Evolutionary conservation across 2,797 vertebrate species (phyloP).

Genomic region (Thalassophryne amazonica): DNA sequence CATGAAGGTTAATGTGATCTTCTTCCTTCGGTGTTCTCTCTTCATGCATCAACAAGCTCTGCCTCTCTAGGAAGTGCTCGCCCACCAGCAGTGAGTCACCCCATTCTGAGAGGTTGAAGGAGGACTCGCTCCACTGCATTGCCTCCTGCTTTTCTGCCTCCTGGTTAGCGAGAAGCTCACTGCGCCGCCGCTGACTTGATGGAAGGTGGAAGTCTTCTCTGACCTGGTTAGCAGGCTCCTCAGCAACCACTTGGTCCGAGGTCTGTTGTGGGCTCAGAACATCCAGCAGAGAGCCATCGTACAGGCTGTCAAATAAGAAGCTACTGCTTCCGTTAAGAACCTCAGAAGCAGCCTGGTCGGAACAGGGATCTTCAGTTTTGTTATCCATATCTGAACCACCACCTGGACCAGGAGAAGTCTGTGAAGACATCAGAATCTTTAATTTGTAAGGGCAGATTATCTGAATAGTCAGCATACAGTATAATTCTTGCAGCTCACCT

Average conservation of each 20-base stretch:
- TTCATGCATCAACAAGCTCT: conserved; percentile 28
- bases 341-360: conserved; percentile 27
- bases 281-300: conserved; percentile 74
- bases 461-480: background rate
- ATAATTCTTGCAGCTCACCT: conserved; percentile 59
- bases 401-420: conserved; percentile 39
- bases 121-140: conserved; percentile 75
- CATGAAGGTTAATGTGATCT: background rate
- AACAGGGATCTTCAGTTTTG: background rate
- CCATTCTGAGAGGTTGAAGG: conserved; percentile 83
- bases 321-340: conserved; percentile 87
- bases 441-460: background rate
- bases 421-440: conserved; percentile 8
- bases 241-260: conserved; percentile 26
- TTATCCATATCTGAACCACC: conserved; percentile 5
- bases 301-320: conserved; percentile 92
- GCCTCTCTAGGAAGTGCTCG: conserved; percentile 75
- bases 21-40: conserved; percentile 19
- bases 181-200: conserved; percentile 40
- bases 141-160: conserved; percentile 70
- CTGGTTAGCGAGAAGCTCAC: conserved; percentile 64
- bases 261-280: conserved; percentile 44
- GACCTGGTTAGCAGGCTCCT: conserved; percentile 15
- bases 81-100: conserved; percentile 80
- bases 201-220: background rate